These are phyloP conservation scores for Melanargia galathea DNA, from an alignment of 2,888 invertebrate genomes.

Conservation along the genomic window DNA sequence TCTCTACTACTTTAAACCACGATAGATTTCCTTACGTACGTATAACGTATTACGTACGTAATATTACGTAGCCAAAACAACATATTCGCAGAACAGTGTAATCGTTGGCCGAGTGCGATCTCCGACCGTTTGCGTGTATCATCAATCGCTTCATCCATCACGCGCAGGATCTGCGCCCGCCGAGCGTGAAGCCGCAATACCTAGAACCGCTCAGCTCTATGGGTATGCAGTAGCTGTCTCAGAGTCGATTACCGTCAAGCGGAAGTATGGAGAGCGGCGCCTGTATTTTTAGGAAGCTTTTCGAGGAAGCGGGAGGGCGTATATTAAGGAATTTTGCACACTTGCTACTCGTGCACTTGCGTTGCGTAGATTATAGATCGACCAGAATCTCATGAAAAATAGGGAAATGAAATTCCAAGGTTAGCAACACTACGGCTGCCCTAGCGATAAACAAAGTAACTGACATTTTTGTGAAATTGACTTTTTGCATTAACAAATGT, in stretches of 20 bases:
- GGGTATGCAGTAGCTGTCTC: slow-evolving; percentile 47
- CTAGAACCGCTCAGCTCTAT: slow-evolving; percentile 54
- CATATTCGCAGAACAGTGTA: slow-evolving; percentile 14
- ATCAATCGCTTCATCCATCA: slow-evolving; percentile 57
- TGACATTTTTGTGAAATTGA: too few species aligned
- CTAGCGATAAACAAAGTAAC: too few species aligned
- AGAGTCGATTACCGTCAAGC: slow-evolving; percentile 56
- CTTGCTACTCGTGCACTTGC: background rate
- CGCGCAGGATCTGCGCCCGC: slow-evolving; percentile 76
- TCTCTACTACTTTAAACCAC: background rate
- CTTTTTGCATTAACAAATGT: too few species aligned
- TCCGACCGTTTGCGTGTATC: background rate
- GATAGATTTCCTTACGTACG: background rate
- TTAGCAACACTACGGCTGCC: too few species aligned
- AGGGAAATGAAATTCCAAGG: too few species aligned
- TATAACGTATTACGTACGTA: background rate
- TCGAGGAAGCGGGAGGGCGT: slow-evolving; percentile 70
- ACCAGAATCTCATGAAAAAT: too few species aligned
- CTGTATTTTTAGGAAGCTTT: slow-evolving; percentile 79
- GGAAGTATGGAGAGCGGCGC: slow-evolving; percentile 58
- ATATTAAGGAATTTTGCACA: slow-evolving; percentile 38
- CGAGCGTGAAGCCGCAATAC: slow-evolving; percentile 71
- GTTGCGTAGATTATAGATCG: background rate
- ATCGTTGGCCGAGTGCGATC: slow-evolving; percentile 36
- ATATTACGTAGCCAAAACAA: background rate